Base-by-base conservation (phyloP, 2,888 invertebrate species). In the Mesorhabditis sp. region DNA sequence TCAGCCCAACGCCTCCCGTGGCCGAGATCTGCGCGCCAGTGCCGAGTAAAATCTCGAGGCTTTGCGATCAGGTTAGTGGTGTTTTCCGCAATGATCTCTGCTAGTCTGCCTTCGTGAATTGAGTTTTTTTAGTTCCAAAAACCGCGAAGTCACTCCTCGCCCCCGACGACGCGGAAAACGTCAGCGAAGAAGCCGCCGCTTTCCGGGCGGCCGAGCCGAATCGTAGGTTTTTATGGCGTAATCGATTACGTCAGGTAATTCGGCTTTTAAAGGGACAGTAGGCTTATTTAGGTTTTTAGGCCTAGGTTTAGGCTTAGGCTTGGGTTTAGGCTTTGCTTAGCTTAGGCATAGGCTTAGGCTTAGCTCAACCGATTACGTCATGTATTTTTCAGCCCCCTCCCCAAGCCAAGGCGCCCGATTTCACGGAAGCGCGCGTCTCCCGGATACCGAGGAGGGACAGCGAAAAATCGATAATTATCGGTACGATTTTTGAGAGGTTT, bases 381-480 rank as follows among this genome's bases (percentile, higher is more conserved):
- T 67, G 10, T 4, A 58, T 7, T 28, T 41, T 58, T 15, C 41
- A 62, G 28, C 69, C 66, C 42, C 68, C 68, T 15, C 69, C 74
- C 7, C 66, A 69, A 42, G 65, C 70, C 45, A 72, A 72, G 42
- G 76, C 72, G 41, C 79, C 78, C 28, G 76, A 80, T 65, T 76
- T 80, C 58, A 75, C 78, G 4, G 80, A 80, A 43, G 76, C 78
- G 0, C 28, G 77, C 10, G 75, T 78, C 15, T 80, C 80, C 6
- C 67, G 80, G 5, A 80, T 80, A 58, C 80, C 80, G 43, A 78
- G 77, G 64, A 45, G 70, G n/a, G 79, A 78, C 61, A 76, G 76
- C 61, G 74, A 75, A 43, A 80, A 79, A 70, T 77, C 80, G 6
- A 50, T 50, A 1, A 50, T 50, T n/a, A 50, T 50, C n/a, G 58